Conservation (phyloP, 2,888 invertebrate species). For the Osmoderma eremita region DNA sequence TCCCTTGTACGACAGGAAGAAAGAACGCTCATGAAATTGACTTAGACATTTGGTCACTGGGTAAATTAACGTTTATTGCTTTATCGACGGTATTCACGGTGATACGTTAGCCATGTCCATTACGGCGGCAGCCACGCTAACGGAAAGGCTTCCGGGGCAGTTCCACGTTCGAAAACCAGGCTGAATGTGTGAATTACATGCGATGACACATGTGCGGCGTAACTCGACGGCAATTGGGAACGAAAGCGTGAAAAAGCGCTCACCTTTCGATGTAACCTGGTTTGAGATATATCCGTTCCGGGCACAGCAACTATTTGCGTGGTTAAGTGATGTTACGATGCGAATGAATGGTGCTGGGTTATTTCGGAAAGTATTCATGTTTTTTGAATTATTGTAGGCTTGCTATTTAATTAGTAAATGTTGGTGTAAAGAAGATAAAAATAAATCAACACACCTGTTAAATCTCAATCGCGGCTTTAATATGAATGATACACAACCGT, state of each 20-base stretch:
- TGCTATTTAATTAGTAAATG: no score
- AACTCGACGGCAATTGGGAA: conserved; percentile 11
- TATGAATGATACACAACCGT: no score
- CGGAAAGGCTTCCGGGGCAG: conserved; percentile 6
- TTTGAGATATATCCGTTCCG: conserved; percentile 20
- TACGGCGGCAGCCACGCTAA: conserved; percentile 10
- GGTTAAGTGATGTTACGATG: conserved; percentile 12
- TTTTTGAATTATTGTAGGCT: background rate
- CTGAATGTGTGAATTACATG: conserved; percentile 34
- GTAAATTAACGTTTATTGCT: conserved; percentile 42
- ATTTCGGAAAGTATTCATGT: conserved; percentile 3
- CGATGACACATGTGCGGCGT: conserved; percentile 21
- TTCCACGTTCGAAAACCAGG: background rate
- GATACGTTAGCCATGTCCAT: conserved; percentile 9
- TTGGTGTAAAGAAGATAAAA: no score
- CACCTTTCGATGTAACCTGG: background rate
- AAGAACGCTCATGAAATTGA: conserved; percentile 39
- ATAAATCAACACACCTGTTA: no score
- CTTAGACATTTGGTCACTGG: conserved; percentile 39
- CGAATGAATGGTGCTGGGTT: background rate
- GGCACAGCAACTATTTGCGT: conserved; percentile 18
- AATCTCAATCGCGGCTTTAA: no score
- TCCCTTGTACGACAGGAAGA: conserved; percentile 38
- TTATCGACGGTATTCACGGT: conserved; percentile 39
- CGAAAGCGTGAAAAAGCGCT: background rate